phyloP scores from a whole-genome alignment of 2,888 invertebrate species.

The Mythimna ferrago region DNA sequence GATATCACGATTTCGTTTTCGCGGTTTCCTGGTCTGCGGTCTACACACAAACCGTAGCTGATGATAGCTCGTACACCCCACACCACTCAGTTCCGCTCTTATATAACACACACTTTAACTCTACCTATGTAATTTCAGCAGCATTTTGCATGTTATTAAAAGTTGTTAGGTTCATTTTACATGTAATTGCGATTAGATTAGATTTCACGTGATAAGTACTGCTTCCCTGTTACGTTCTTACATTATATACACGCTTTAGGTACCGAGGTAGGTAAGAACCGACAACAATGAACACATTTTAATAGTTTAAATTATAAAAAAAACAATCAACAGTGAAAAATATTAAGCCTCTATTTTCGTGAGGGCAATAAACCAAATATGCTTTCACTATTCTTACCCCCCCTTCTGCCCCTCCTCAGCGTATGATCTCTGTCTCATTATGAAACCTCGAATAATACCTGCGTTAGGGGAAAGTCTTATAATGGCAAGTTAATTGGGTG shows the following conservation, averaged over 20 bases:
- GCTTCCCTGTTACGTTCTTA: slow-evolving; percentile 25
- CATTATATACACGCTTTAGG: background rate
- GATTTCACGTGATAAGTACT: slow-evolving; percentile 36
- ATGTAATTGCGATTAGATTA: slow-evolving; percentile 40
- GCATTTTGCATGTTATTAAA: slow-evolving; percentile 52
- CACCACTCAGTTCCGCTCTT: slow-evolving; percentile 56
- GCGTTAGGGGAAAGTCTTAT: slow-evolving; percentile 79
- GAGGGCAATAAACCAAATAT: slow-evolving; percentile 69
- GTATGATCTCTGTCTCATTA: slow-evolving; percentile 75
- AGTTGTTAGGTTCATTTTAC: slow-evolving; percentile 38
- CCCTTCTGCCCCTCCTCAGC: slow-evolving; percentile 54
- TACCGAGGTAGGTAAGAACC: slow-evolving; percentile 12
- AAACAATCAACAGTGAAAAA: slow-evolving; percentile 55
- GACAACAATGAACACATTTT: slow-evolving; percentile 17
- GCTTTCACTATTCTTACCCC: slow-evolving; percentile 73
- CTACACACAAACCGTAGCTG: slow-evolving; percentile 21
- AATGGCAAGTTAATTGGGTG: slow-evolving; percentile 77
- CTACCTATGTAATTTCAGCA: slow-evolving; percentile 43
- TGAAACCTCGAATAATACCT: slow-evolving; percentile 75
- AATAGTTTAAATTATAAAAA: slow-evolving; percentile 22
- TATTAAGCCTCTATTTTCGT: slow-evolving; percentile 64
- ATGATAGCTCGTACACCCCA: slow-evolving; percentile 37
- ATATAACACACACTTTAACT: slow-evolving; percentile 50
- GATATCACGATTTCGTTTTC: slow-evolving; percentile 53
- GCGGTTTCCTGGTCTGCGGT: slow-evolving; percentile 62